Evolutionary conservation across 2,888 invertebrate genomes (phyloP).

Genomic region (Phalangium opilio): DNA sequence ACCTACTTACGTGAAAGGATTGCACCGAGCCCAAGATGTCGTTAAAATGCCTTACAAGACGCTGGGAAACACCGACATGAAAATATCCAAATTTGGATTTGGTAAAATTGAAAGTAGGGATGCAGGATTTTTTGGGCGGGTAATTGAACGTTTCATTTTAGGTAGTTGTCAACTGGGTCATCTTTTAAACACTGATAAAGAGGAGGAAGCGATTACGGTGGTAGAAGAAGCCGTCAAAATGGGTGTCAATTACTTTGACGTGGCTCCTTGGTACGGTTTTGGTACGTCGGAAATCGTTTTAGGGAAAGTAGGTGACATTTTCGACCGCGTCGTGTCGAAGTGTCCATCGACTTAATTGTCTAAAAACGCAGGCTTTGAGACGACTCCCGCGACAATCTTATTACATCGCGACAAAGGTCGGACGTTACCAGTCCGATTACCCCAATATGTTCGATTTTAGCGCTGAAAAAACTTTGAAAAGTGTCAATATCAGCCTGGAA

Average conservation of each 20-base stretch:
- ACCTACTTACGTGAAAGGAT: not conserved
- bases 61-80: constrained; percentile 52
- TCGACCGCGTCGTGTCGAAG: too few relatives aligned
- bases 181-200: constrained; percentile 27
- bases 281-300: constrained; percentile 64
- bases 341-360: too few relatives aligned
- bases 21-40: not conserved
- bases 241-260: constrained; percentile 84
- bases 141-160: not conserved
- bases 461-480: constrained; percentile 50
- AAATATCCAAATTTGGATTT: constrained; percentile 25
- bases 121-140: too few relatives aligned
- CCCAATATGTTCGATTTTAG: constrained; percentile 75
- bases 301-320: constrained; percentile 55
- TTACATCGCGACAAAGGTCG: constrained; percentile 79
- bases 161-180: constrained; percentile 9
- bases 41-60: constrained; percentile 52
- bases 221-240: constrained; percentile 52
- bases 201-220: constrained; percentile 49
- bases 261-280: constrained; percentile 74
- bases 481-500: constrained; percentile 57
- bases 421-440: constrained; percentile 56
- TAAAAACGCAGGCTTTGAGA: constrained; percentile 42
- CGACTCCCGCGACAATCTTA: constrained; percentile 64
- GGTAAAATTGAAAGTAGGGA: constrained; percentile 35